Evolutionary conservation across 1,140 invertebrate genomes (phyloP).

Genomic region (Zaprionus inermis): DNA sequence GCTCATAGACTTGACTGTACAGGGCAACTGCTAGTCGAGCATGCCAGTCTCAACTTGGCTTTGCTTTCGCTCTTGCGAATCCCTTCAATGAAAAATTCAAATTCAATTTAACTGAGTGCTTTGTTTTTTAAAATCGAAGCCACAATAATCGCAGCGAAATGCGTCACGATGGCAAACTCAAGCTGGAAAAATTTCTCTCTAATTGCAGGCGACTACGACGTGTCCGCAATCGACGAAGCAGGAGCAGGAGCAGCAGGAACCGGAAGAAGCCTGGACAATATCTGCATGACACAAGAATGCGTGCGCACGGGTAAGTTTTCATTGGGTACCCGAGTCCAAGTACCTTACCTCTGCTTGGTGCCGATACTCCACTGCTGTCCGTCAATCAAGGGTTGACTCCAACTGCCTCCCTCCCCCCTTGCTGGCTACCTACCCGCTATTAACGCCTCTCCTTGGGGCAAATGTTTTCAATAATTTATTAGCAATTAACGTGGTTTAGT

Average conservation of each 20-base stretch:
- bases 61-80: slow-evolving; percentile 19
- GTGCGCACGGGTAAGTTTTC: slow-evolving; percentile 87
- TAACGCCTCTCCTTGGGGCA: background rate
- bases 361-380: slow-evolving; percentile 1
- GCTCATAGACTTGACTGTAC: too few relatives aligned
- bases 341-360: background rate
- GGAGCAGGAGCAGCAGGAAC: slow-evolving; percentile 7
- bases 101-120: slow-evolving; percentile 74
- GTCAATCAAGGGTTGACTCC: slow-evolving; percentile 22
- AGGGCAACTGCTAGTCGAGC: slow-evolving; percentile 4
- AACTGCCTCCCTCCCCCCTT: background rate
- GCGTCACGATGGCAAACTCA: slow-evolving; percentile 24
- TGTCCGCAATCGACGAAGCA: slow-evolving; percentile 7
- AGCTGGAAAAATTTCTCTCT: slow-evolving; percentile 33
- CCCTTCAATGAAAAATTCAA: slow-evolving; percentile 65
- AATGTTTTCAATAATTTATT: slow-evolving; percentile 43
- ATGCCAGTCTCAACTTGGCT: background rate
- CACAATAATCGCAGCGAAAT: background rate
- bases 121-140: slow-evolving; percentile 36
- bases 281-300: slow-evolving; percentile 90
- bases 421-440: too few relatives aligned
- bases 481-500: slow-evolving; percentile 35
- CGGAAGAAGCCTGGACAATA: slow-evolving; percentile 64
- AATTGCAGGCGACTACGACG: slow-evolving; percentile 63
- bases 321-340: too few relatives aligned